Evolutionary conservation across 1,140 invertebrate species (phyloP), one percentile per base, ranked within the genome.

Genomic region (Pseudomyrmex pallidus): DNA sequence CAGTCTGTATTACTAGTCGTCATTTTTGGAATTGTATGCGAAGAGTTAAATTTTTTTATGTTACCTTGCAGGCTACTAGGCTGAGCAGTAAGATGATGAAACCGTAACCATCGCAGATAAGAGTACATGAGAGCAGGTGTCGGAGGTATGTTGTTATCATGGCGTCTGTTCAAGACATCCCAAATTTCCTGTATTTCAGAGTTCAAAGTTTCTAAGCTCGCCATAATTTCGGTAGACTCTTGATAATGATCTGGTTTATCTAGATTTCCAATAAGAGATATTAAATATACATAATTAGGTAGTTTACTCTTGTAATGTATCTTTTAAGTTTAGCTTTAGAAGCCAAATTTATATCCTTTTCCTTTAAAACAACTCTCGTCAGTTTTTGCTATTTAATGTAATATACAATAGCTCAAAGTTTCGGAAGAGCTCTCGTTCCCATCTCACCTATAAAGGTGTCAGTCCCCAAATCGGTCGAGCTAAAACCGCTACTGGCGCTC

Each of bases 141-240:
- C 80, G 95, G 94, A 35, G 95, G 92, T 46, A 95, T 93, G 83
- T 90, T 94, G 72, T 94, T 95, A 85, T 95, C 95, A 83, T 95
- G 95, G 74, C 96, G 95, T 86, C 96, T 96, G 46, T 96, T 95
- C 17, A 97, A 91, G 56, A 96, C 96, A 54, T 96, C 95, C 94
- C 96, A 96, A 76, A 96, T 96, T 89, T 96, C 96, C 22, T 96
- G 95, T 74, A 97, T 97, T 91, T 97, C 96, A 0, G 95, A 95
- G 91, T 96, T 97, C 4, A 97, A 94, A 89, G 96, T 96, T 87
- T 97, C 96, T 83, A 97, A 91, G 86, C 95, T 96, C 76, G 96
- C 95, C 48, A 96, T 96, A 82, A 96, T 96, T 89, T 96, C 96
- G 22, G 95, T 96, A 0, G 96, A 95, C 90, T 96, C 96, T 92